Evolutionary conservation across 2,888 invertebrate species (phyloP), one percentile per base, ranked within the genome.

Genomic region (Palloptera scutellata): DNA sequence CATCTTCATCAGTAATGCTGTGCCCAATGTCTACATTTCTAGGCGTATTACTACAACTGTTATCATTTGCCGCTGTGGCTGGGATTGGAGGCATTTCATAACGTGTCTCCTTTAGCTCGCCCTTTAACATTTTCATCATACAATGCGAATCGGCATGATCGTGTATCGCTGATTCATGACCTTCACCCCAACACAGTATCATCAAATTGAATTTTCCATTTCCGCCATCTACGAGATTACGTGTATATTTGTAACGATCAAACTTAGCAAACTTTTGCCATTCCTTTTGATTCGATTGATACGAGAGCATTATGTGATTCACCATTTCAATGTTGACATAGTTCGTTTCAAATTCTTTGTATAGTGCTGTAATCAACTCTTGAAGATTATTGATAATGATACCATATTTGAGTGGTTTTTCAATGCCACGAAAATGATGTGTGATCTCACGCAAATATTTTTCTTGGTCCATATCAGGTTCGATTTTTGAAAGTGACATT

Each of bases 181-280:
- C 95, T 81, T 97, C 95, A 19, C 96, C 95, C 98, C 99, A 99
- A 85, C 98, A 98, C n/a, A 99, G 86, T 41, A 97, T 89, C 92
- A 99, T 96, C 73, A 99, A 87, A 86, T 99, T 99, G 86, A 97
- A 99, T 81, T 95, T 96, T 0, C 96, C 98, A 82, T 99, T 98
- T 5, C 98, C 99, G 69, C 89, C 90, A 80, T 98, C 97, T 0
- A 99, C 96, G 76, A 99, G 87, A 86, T 99, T 99, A 43, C 99
- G 87, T 0, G 98, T 99, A 83, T 99, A 99, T 80, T 94, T 96
- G 77, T 69, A 86, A 82, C 94, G 90, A 85, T 98, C 97, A 81
- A 95, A 98, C 82, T 96, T 97, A 4, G 97, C 97, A 80, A 90
- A 99, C 81, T 93, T 94, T 80, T 89, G 91, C 98, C 98, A 99